These are phyloP conservation scores for Lysandra bellargus DNA, from an alignment of 2,888 invertebrate genomes.

Conservation along the genomic window DNA sequence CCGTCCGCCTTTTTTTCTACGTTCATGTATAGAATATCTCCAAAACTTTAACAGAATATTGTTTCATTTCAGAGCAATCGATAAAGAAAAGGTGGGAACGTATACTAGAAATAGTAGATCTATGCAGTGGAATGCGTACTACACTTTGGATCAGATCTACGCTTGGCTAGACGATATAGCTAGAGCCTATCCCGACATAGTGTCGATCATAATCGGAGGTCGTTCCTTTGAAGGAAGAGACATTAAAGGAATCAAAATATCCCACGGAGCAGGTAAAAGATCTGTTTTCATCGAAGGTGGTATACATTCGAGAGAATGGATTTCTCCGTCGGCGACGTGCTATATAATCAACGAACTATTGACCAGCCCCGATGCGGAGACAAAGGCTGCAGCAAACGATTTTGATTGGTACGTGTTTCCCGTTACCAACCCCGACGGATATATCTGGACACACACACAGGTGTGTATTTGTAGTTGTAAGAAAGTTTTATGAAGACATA, in stretches of 20 bases:
- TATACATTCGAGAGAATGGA: constrained; percentile 90
- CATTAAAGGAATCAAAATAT: constrained; percentile 74
- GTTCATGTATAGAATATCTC: too few relatives aligned
- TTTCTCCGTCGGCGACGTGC: constrained; percentile 82
- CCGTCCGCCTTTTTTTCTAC: too few relatives aligned
- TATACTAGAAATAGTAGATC: constrained; percentile 54
- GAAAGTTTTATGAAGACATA: background rate
- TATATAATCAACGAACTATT: constrained; percentile 82
- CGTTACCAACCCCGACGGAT: constrained; percentile 89
- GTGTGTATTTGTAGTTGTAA: constrained; percentile 47
- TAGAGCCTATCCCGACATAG: constrained; percentile 63
- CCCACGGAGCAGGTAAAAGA: constrained; percentile 57
- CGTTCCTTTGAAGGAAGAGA: constrained; percentile 66
- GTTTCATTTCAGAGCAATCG: constrained; percentile 68
- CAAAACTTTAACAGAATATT: background rate
- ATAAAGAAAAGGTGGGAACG: constrained; percentile 63
- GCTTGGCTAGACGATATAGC: constrained; percentile 79
- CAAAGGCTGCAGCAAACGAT: constrained; percentile 70
- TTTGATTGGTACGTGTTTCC: constrained; percentile 89
- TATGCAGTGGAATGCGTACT: constrained; percentile 82
- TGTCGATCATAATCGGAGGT: constrained; percentile 65
- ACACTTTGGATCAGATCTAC: constrained; percentile 81
- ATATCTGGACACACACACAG: constrained; percentile 83
- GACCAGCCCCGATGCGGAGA: constrained; percentile 71
- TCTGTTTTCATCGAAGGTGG: constrained; percentile 72